Percentiles rank a stretch among this genome's conserved stretches.
These are phyloP conservation scores for Melinopterus prodromus DNA, from an alignment of 2,888 invertebrate genomes.

Conservation along the genomic window DNA sequence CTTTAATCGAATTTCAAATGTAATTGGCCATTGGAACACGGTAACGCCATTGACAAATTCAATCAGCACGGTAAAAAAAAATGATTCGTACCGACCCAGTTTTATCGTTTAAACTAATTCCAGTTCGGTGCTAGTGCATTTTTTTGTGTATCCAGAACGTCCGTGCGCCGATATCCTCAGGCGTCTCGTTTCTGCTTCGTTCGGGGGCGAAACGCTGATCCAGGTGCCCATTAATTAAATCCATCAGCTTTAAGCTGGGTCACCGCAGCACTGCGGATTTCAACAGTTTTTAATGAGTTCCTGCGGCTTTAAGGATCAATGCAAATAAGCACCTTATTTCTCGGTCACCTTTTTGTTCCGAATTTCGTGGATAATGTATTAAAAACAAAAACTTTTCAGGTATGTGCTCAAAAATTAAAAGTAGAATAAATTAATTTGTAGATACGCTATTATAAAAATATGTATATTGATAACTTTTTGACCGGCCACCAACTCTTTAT, in stretches of 20 bases:
- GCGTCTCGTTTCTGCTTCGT: not conserved
- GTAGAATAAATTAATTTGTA: too few relatives aligned
- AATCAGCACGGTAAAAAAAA: not conserved
- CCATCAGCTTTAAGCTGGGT: constrained; percentile 4
- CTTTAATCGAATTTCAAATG: not conserved
- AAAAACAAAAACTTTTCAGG: too few relatives aligned
- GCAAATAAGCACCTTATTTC: not conserved
- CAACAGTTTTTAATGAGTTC: constrained; percentile 4
- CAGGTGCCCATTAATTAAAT: not conserved
- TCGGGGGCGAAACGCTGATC: not conserved
- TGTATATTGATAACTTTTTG: too few relatives aligned
- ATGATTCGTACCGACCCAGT: not conserved
- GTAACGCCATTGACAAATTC: not conserved
- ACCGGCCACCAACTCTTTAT: too few relatives aligned
- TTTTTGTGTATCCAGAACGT: not conserved
- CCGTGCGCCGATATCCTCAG: not conserved
- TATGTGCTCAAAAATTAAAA: too few relatives aligned
- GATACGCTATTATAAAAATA: too few relatives aligned
- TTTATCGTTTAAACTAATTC: not conserved
- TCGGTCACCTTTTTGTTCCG: not conserved
- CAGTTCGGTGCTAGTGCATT: not conserved
- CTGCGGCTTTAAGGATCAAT: not conserved
- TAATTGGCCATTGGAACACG: not conserved
- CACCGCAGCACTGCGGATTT: not conserved
- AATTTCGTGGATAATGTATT: not conserved